These are phyloP conservation scores for Myodes glareolus DNA, from an alignment of 2,113 vertebrate genomes.

Conservation along the genomic window DNA sequence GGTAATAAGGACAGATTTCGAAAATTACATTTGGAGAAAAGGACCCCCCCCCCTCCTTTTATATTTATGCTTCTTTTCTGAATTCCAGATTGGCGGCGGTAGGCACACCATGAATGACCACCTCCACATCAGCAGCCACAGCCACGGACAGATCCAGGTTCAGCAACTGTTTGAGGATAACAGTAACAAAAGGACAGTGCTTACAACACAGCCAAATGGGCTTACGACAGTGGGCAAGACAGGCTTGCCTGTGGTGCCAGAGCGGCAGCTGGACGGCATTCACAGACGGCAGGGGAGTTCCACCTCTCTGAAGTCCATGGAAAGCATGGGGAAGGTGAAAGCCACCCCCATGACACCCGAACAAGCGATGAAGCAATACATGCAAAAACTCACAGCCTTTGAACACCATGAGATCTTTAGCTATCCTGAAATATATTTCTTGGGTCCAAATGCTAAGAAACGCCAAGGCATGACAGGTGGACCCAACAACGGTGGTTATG, in stretches of 20 bases:
- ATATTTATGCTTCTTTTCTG: constrained; percentile 71
- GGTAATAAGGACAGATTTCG: neutral
- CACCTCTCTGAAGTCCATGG: constrained; percentile 92
- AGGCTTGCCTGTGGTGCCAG: constrained; percentile 87
- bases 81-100: constrained; percentile 89
- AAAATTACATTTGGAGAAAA: neutral
- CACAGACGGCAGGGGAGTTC: constrained; percentile 93
- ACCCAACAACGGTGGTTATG: constrained; percentile 96
- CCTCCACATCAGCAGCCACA: constrained; percentile 88
- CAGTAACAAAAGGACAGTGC: constrained; percentile 94
- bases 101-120: constrained; percentile 94
- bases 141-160: constrained; percentile 93
- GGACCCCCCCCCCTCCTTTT: neutral
- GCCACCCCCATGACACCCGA: constrained; percentile 90
- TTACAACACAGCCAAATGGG: constrained; percentile 96
- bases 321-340: constrained; percentile 90
- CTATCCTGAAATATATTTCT: constrained; percentile 95
- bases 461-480: constrained; percentile 94
- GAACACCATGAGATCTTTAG: constrained; percentile 97
- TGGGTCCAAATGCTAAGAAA: constrained; percentile 97
- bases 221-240: constrained; percentile 90
- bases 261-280: constrained; percentile 89
- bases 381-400: constrained; percentile 95
- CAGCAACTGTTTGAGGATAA: constrained; percentile 96
- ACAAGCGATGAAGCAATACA: constrained; percentile 97